Evolutionary conservation across 2,797 vertebrate species (phyloP), one percentile per base, ranked within the genome.

Genomic region (Megalops cyprinoides): DNA sequence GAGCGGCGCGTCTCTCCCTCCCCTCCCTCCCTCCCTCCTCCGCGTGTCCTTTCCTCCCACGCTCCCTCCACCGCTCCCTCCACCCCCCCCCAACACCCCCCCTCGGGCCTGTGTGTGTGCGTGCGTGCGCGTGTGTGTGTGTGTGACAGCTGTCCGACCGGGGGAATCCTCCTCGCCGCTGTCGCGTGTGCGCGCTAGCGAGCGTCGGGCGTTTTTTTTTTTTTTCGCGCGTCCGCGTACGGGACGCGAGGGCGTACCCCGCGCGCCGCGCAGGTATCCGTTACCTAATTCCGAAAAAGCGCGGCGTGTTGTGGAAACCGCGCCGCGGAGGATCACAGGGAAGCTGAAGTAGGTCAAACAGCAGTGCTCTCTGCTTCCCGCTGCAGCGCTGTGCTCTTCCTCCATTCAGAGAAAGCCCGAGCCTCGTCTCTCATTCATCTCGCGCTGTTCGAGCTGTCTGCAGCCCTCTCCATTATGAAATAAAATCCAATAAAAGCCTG

Each of bases 81-180:
- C 84, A 86, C 87, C 87, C 87, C 23, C 86, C 14, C 14, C 79
- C 23, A 69, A 62, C 42, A 48, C 31, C 42, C 25, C 28, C 44
- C 44, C 25, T 44, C 39, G 60, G 3, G 44, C 10, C 8, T 53
- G 76, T 76, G 34, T 37, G 65, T 31, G 55, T 42, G 60, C 34
- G 60, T 28, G 76, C 48, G 56, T 48, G 39, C 48, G 58, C n/a
- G 77, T 44, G 48, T 51, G 69, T 76, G 74, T 82, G 74, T 53
- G 84, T 83, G 82, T 86, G 82, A 88, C 87, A 25, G 56, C 83
- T 55, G 67, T 88, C 79, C 79, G 87, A 89, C 88, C 87, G 88
- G 91, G 92, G 91, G 75, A 94, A 92, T 92, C 91, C 92, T 93
- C 91, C 89, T 2, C 12, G n/a, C 25, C 23, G n/a, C n/a, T n/a